Percentiles rank a stretch among this genome's conserved stretches.
These are phyloP conservation scores for Drosophila kepulauana DNA, from an alignment of 1,140 invertebrate genomes.

Conservation along the genomic window DNA sequence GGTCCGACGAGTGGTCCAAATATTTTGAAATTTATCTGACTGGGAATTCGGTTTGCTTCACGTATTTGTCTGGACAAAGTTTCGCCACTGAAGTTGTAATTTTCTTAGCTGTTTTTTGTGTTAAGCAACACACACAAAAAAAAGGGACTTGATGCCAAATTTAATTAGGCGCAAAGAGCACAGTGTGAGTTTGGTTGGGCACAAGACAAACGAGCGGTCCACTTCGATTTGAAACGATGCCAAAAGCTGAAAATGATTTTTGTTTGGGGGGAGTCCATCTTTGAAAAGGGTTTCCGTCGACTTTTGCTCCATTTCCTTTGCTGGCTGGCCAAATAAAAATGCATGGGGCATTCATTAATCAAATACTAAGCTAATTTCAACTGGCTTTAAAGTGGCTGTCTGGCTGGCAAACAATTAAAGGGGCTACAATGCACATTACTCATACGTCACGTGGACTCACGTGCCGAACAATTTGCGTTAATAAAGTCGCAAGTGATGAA, in stretches of 20 bases:
- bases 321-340: constrained; percentile 48
- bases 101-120: constrained; percentile 43
- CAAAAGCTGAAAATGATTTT: constrained; percentile 73
- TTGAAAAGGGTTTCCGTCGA: constrained; percentile 76
- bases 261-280: constrained; percentile 25
- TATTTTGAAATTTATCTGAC: constrained; percentile 45
- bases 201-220: constrained; percentile 78
- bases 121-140: constrained; percentile 48
- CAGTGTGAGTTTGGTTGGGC: constrained; percentile 51
- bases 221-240: constrained; percentile 80
- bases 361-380: constrained; percentile 72
- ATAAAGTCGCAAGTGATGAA: constrained; percentile 59
- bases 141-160: constrained; percentile 83
- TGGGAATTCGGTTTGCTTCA: background rate
- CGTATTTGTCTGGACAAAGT: constrained; percentile 74
- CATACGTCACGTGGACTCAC: constrained; percentile 61
- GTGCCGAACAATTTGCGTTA: constrained; percentile 57
- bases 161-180: constrained; percentile 81
- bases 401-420: constrained; percentile 35
- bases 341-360: constrained; percentile 71
- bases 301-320: constrained; percentile 50
- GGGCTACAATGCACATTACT: constrained; percentile 52
- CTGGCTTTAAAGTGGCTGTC: constrained; percentile 34
- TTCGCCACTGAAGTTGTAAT: constrained; percentile 63
- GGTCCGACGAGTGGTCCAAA: constrained; percentile 16